These are phyloP conservation scores for Varecia variegata DNA, from an alignment of 2,797 vertebrate genomes.

Conservation along the genomic window DNA sequence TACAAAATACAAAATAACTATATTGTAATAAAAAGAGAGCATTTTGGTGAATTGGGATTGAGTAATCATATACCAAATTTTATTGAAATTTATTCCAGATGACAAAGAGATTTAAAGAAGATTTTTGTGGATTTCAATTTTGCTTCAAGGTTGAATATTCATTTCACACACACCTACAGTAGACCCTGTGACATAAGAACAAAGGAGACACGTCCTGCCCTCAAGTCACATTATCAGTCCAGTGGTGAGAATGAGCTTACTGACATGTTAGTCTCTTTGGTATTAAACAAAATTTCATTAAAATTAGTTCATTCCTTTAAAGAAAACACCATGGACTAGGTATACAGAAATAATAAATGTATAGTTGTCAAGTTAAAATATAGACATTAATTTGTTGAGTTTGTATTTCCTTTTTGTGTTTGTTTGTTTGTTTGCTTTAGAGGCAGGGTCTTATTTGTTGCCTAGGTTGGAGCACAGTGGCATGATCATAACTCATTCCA, in stretches of 20 bases:
- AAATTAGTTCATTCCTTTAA: neutral
- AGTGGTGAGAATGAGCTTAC: neutral
- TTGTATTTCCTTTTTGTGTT: neutral
- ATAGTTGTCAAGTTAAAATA: neutral
- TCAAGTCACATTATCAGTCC: neutral
- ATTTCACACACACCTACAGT: neutral
- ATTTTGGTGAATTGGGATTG: neutral
- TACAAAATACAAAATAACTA: neutral
- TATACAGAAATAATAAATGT: neutral
- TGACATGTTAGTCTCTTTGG: neutral
- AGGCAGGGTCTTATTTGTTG: neutral
- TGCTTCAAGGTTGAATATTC: slow-evolving; percentile 27
- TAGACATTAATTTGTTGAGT: neutral
- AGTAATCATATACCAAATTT: neutral
- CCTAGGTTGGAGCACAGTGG: neutral
- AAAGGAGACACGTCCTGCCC: neutral
- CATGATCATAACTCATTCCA: neutral
- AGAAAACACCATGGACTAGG: neutral
- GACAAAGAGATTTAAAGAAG: slow-evolving; percentile 31
- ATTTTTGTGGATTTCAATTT: neutral
- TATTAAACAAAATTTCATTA: slow-evolving; percentile 28
- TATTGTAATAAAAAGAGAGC: neutral
- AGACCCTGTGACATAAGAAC: neutral
- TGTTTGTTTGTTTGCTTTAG: neutral
- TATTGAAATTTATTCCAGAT: slow-evolving; percentile 49